These are phyloP conservation scores for Lasioglossum vierecki DNA, from an alignment of 2,888 invertebrate genomes.

Conservation along the genomic window DNA sequence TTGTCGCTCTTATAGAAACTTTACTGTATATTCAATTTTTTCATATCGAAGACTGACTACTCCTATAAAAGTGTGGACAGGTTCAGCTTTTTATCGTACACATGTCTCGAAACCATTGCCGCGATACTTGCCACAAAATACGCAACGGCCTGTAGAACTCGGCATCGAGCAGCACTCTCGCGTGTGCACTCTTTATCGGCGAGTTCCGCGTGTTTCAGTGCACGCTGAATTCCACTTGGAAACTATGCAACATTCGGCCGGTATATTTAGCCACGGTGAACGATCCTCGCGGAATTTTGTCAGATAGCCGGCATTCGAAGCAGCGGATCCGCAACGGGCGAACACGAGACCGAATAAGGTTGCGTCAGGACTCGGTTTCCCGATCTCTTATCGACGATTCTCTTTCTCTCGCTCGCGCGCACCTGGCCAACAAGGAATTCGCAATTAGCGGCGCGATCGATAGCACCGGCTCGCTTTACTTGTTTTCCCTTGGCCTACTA, in stretches of 20 bases:
- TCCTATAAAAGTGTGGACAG: neutral
- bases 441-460: slow-evolving; percentile 26
- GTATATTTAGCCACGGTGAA: slow-evolving; percentile 66
- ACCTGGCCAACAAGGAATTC: neutral
- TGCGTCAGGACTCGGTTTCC: slow-evolving; percentile 5
- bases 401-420: neutral
- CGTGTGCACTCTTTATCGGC: slow-evolving; percentile 42
- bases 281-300: slow-evolving; percentile 55
- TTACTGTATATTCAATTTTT: neutral
- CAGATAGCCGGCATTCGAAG: slow-evolving; percentile 43
- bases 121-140: neutral
- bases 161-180: slow-evolving; percentile 4
- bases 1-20: too few species aligned
- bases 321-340: neutral
- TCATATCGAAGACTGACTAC: neutral
- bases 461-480: slow-evolving; percentile 16
- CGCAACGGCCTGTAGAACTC: neutral
- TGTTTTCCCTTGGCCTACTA: slow-evolving; percentile 24
- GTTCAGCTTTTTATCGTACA: neutral
- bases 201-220: slow-evolving; percentile 58
- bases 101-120: neutral
- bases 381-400: neutral
- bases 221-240: slow-evolving; percentile 46
- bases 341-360: slow-evolving; percentile 1
- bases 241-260: slow-evolving; percentile 46